phyloP scores from a whole-genome alignment of 2,113 vertebrate genomes.

The Scalopus aquaticus region DNA sequence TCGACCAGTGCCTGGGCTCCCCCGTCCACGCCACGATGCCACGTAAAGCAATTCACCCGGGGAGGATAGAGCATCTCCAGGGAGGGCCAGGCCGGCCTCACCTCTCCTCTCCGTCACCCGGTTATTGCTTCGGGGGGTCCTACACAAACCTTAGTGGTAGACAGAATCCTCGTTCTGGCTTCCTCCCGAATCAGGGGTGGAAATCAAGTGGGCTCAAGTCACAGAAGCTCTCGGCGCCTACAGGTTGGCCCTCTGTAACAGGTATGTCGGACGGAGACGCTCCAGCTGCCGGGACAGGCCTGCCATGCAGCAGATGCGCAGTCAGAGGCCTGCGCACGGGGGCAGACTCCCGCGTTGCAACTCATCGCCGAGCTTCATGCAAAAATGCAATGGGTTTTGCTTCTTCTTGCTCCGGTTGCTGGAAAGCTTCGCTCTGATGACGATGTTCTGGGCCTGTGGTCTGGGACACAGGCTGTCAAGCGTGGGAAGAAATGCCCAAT shows the following conservation, averaged over 20 bases:
- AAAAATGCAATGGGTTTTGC: neutral
- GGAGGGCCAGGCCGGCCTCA: neutral
- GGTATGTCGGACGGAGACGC: neutral
- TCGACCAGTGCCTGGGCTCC: neutral
- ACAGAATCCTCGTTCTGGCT: neutral
- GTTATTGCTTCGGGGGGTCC: neutral
- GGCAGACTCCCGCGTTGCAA: neutral
- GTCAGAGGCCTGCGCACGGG: constrained; percentile 8
- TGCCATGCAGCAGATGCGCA: neutral
- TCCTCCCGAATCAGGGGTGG: neutral
- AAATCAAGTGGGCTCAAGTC: neutral
- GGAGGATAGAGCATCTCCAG: neutral
- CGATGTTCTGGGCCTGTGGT: neutral
- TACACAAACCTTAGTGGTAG: neutral
- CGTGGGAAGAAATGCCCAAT: neutral
- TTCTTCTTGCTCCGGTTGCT: neutral
- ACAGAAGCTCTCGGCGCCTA: neutral
- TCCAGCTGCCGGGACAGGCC: neutral
- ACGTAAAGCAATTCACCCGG: neutral
- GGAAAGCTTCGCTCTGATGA: neutral
- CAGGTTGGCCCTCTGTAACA: neutral
- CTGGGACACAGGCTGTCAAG: neutral
- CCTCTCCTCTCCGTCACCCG: neutral
- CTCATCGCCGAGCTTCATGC: neutral
- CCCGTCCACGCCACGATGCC: neutral